Conservation (phyloP, 2,888 invertebrate genomes). For the Saturnia pavonia region DNA sequence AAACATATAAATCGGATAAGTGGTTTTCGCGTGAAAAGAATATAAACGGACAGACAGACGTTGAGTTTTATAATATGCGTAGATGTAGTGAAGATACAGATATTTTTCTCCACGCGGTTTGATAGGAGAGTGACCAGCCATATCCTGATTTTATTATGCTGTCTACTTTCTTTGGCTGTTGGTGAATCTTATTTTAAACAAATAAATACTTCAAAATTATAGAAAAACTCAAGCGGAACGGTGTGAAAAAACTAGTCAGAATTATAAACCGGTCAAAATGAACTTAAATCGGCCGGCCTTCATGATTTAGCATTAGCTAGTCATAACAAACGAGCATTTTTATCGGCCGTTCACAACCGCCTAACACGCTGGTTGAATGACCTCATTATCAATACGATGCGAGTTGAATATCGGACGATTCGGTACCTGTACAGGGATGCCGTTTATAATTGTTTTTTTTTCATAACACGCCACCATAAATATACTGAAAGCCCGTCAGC, state of each 20-base stretch:
- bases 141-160: no score
- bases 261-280: neutral
- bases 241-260: neutral
- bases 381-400: constrained; percentile 69
- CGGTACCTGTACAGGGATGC: constrained; percentile 39
- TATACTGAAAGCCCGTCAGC: neutral
- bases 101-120: no score
- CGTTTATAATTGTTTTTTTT: neutral
- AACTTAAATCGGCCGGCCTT: neutral
- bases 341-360: neutral
- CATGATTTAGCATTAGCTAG: neutral
- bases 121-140: no score
- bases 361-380: constrained; percentile 50
- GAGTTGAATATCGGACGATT: constrained; percentile 77
- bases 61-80: no score
- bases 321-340: constrained; percentile 5
- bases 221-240: neutral
- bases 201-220: no score
- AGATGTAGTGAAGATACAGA: no score
- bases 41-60: no score
- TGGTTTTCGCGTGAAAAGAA: no score
- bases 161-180: no score
- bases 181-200: no score
- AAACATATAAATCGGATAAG: no score
- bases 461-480: neutral